Conservation (phyloP, 2,888 invertebrate genomes). For the Papilio elwesi region DNA sequence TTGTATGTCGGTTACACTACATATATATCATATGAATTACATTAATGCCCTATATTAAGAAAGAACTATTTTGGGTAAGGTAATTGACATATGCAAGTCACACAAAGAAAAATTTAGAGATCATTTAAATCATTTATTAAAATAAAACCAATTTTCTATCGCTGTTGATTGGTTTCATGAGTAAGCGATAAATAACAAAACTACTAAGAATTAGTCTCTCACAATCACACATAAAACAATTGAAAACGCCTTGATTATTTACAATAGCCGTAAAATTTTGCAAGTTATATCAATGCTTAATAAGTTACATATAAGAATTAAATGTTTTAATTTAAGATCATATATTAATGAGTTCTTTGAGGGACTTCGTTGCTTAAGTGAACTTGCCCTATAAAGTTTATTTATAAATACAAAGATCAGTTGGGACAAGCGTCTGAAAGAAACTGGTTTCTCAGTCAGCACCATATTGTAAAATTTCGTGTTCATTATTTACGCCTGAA, state of each 20-base stretch:
- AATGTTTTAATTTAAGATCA: not conserved
- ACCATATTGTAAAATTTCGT: constrained; percentile 6
- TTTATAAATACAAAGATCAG: constrained; percentile 16
- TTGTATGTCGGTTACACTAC: too few relatives aligned
- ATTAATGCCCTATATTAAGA: too few relatives aligned
- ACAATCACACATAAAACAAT: not conserved
- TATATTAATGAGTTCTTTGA: not conserved
- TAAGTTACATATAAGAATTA: not conserved
- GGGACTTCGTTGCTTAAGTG: not conserved
- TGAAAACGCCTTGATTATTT: not conserved
- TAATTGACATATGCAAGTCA: not conserved
- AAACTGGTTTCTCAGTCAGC: constrained; percentile 2
- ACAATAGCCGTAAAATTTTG: not conserved
- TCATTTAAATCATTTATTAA: too few relatives aligned
- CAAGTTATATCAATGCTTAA: not conserved
- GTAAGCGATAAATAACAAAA: not conserved
- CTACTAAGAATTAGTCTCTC: not conserved
- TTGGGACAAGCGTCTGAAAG: constrained; percentile 10
- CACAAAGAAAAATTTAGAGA: not conserved
- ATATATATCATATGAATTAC: too few relatives aligned
- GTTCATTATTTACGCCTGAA: not conserved
- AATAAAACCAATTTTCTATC: constrained; percentile 13
- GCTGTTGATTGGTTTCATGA: not conserved
- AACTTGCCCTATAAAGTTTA: constrained; percentile 8
- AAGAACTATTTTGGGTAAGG: too few relatives aligned